Evolutionary conservation across 1,140 invertebrate species (phyloP), one percentile per base, ranked within the genome.

Genomic region (Pygmarrhopalites habei): DNA sequence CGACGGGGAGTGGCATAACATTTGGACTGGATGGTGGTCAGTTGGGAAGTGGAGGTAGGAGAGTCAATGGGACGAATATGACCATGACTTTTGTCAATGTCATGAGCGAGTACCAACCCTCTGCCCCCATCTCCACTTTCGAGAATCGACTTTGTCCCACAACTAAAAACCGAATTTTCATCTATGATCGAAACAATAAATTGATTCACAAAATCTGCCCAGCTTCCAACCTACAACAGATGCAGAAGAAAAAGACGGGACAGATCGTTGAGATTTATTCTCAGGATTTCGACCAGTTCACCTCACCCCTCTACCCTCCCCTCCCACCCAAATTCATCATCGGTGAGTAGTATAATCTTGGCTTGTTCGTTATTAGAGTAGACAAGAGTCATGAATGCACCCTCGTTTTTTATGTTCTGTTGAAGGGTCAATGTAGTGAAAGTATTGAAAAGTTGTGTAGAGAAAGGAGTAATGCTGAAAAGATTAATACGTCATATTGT

Each of bases 381-480:
- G 19, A 47, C 39, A 47, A 10, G 25, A 5, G 10, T 55, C 4
- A 19, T 10, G 5, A 19, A 55, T 28, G 14, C 83, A 39, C 84
- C 83, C 0, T 82, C 81, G 23, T 79, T 88, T 53, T 49, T 53
- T 53, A 7, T 53, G 26, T 28, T 5, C 26, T n/a, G 30, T 74
- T 88, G n/a, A 72, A n/a, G n/a, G n/a, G n/a, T n/a, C n/a, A n/a
- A n/a, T n/a, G n/a, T n/a, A n/a, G n/a, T n/a, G n/a, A n/a, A n/a
- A n/a, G n/a, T n/a, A n/a, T n/a, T n/a, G n/a, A n/a, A n/a, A n/a
- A n/a, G n/a, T n/a, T n/a, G n/a, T n/a, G n/a, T n/a, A n/a, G n/a
- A n/a, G n/a, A n/a, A n/a, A n/a, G n/a, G n/a, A n/a, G n/a, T n/a
- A n/a, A n/a, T n/a, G n/a, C n/a, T n/a, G n/a, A n/a, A n/a, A n/a